Conservation (phyloP, 2,113 vertebrate genomes). For the Sphyrna mokarran region DNA sequence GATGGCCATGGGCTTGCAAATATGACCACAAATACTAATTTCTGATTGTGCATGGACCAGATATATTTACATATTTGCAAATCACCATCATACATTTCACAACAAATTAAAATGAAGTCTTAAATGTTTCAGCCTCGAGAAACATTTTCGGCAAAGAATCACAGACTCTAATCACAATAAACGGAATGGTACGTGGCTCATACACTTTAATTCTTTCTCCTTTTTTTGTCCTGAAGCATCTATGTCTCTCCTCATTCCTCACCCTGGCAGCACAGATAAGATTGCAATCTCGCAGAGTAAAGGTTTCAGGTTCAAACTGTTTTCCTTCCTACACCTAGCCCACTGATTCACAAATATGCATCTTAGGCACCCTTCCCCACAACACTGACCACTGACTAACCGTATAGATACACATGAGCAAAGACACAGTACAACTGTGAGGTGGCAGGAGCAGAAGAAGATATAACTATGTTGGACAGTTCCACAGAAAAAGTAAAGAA, state of each 20-base stretch:
- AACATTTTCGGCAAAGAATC: neutral
- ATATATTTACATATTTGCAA: neutral
- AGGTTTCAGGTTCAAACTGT: neutral
- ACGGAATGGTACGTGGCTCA: neutral
- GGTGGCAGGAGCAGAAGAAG: neutral
- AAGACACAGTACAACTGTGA: neutral
- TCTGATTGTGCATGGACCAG: too few relatives aligned
- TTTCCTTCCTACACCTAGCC: neutral
- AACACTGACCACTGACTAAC: neutral
- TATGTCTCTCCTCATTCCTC: neutral
- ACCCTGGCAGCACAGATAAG: neutral
- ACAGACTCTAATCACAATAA: neutral
- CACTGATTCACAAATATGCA: neutral
- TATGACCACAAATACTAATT: constrained; percentile 10
- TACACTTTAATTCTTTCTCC: too few relatives aligned
- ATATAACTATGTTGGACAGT: neutral
- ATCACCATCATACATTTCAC: neutral
- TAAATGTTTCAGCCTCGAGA: neutral
- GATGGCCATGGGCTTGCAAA: constrained; percentile 1
- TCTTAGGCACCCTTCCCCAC: neutral
- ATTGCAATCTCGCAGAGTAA: neutral
- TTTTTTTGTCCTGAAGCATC: neutral
- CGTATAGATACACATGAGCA: neutral
- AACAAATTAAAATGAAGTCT: neutral
- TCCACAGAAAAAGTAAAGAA: neutral